These are phyloP conservation scores for Bryconaethiops microstoma DNA, from an alignment of 2,797 vertebrate genomes.

Conservation along the genomic window DNA sequence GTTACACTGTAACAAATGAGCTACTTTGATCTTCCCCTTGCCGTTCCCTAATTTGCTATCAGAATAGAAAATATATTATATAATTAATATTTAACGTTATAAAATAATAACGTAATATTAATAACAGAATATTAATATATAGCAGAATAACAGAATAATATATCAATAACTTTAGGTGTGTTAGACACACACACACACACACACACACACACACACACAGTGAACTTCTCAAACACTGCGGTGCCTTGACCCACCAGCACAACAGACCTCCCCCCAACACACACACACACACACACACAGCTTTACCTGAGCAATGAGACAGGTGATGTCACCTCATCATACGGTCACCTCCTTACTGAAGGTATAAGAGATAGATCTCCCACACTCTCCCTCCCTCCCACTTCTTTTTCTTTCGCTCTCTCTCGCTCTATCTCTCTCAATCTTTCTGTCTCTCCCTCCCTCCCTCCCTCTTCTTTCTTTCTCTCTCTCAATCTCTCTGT, in stretches of 20 bases:
- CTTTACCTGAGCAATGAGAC: background rate
- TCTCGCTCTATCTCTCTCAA: too few relatives aligned
- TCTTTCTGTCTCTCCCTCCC: too few relatives aligned
- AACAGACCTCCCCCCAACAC: background rate
- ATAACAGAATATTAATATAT: background rate
- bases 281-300: background rate
- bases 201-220: background rate
- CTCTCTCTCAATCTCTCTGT: too few relatives aligned
- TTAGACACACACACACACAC: background rate
- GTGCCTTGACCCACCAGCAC: background rate
- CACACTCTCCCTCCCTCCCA: background rate
- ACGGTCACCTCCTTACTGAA: background rate
- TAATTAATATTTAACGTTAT: too few relatives aligned
- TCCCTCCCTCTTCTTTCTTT: background rate
- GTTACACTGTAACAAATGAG: too few relatives aligned
- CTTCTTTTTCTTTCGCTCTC: too few relatives aligned
- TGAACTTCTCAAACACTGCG: background rate
- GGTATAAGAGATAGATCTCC: background rate
- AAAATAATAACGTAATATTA: too few relatives aligned
- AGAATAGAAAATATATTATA: too few relatives aligned
- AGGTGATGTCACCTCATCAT: background rate
- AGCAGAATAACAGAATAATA: background rate
- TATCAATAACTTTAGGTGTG: too few relatives aligned
- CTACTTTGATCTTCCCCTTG: too few relatives aligned
- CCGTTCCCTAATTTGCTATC: too few relatives aligned